These are phyloP conservation scores for Uria aalge DNA, from an alignment of 2,113 vertebrate genomes.

Conservation along the genomic window DNA sequence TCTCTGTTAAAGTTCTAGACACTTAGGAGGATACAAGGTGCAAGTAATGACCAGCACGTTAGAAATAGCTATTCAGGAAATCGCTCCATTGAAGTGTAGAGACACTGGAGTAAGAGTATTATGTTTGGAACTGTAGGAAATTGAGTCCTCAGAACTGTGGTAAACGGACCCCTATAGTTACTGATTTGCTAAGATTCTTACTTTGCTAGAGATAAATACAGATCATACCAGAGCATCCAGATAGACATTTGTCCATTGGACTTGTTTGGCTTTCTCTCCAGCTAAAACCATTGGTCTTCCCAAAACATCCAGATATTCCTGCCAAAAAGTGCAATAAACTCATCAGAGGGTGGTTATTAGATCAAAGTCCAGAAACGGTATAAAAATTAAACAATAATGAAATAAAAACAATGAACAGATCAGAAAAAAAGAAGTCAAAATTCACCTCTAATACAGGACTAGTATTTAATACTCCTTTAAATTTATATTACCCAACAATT, in stretches of 20 bases:
- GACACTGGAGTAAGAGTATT: background rate
- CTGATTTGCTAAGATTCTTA: background rate
- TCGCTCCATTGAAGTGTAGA: background rate
- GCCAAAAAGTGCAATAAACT: background rate
- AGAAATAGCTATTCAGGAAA: background rate
- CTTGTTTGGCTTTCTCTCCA: conserved; percentile 92
- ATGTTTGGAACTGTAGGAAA: background rate
- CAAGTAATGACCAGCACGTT: background rate
- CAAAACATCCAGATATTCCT: conserved; percentile 97
- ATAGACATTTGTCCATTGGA: conserved; percentile 98
- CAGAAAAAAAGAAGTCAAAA: background rate
- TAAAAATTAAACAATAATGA: background rate
- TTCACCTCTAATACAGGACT: background rate
- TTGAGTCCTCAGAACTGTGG: background rate
- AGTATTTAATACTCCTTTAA: background rate
- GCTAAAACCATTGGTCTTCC: conserved; percentile 97
- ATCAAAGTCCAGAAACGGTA: background rate
- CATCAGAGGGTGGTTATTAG: background rate
- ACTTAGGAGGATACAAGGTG: background rate
- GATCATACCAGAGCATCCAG: conserved; percentile 91
- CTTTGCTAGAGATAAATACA: background rate
- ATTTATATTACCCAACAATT: background rate
- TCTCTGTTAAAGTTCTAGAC: background rate
- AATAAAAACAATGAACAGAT: background rate
- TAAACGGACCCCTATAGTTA: background rate